Conservation (phyloP, 1,140 invertebrate genomes). For the Lordiphosa stackelbergi region DNA sequence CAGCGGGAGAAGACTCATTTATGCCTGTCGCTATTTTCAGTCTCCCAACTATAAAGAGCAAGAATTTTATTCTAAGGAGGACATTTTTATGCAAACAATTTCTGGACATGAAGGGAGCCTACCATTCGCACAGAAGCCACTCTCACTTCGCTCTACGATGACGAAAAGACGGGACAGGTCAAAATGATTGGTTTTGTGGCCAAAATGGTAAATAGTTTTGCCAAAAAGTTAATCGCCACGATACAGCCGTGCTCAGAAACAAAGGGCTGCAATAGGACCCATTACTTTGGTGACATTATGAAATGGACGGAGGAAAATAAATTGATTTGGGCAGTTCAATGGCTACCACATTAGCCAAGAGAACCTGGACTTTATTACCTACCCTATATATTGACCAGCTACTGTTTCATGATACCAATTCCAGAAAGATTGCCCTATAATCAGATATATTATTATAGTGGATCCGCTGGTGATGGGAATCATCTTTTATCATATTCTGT, state of each 20-base stretch:
- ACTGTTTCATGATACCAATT: conserved; percentile 49
- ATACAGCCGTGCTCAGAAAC: conserved; percentile 14
- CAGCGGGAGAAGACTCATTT: too few relatives aligned
- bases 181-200: conserved; percentile 42
- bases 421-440: conserved; percentile 32
- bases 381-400: conserved; percentile 36
- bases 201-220: conserved; percentile 29
- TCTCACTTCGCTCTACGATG: conserved; percentile 14
- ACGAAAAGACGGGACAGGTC: background rate
- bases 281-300: background rate
- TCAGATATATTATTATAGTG: conserved; percentile 36
- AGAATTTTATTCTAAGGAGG: too few relatives aligned
- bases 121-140: too few relatives aligned
- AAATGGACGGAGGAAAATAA: background rate
- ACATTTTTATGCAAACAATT: too few relatives aligned
- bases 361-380: conserved; percentile 7
- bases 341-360: background rate
- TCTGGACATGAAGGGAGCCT: too few relatives aligned
- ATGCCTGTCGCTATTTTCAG: too few relatives aligned
- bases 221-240: conserved; percentile 36
- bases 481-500: conserved; percentile 27
- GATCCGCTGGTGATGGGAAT: conserved; percentile 24
- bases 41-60: too few relatives aligned
- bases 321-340: conserved; percentile 34
- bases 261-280: too few relatives aligned